Conservation (phyloP, 2,797 vertebrate species). For the Diplodus sargus region DNA sequence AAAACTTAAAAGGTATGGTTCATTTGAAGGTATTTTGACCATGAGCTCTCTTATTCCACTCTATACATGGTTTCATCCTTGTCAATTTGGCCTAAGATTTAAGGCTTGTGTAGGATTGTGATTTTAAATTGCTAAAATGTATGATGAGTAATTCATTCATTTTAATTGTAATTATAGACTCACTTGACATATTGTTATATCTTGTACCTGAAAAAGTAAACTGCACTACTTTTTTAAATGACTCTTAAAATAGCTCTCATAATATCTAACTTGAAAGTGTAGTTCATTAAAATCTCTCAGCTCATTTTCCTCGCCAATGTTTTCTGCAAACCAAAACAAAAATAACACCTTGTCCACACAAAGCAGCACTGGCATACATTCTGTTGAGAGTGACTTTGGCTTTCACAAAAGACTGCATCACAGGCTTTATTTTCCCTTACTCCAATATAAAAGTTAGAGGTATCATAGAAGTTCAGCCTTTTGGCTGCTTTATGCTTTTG, state of each 20-base stretch:
- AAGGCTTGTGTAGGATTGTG: neutral
- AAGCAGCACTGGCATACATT: neutral
- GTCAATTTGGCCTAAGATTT: neutral
- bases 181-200: neutral
- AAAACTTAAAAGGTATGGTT: conserved; percentile 32
- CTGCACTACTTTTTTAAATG: neutral
- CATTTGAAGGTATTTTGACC: conserved; percentile 39
- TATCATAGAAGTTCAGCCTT: neutral
- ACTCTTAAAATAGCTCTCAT: neutral
- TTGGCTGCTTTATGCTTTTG: neutral
- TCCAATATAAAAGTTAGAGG: neutral
- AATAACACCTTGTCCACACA: neutral
- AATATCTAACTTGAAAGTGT: neutral
- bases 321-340: neutral
- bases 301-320: neutral
- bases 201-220: neutral
- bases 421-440: neutral
- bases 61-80: conserved; percentile 12
- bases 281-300: neutral
- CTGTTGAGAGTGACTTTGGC: neutral
- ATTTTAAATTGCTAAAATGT: neutral
- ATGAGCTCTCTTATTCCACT: conserved; percentile 9
- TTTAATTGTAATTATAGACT: neutral
- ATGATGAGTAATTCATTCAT: neutral
- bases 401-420: neutral